Evolutionary conservation across 2,888 invertebrate genomes (phyloP).

Genomic region (Cerastoderma edule): DNA sequence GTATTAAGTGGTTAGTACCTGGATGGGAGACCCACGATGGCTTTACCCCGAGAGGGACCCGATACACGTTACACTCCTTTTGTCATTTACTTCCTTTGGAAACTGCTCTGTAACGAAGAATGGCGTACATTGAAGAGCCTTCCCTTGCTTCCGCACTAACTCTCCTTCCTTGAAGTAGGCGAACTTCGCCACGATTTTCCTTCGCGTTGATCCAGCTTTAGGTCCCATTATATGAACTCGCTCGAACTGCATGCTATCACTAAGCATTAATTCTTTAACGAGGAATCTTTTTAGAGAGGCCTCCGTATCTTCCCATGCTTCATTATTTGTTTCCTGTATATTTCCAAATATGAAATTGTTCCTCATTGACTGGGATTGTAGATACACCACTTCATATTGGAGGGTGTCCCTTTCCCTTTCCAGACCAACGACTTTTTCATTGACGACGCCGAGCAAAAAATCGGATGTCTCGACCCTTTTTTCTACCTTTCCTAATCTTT

Average conservation of each 20-base stretch:
- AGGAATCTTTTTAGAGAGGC: background rate
- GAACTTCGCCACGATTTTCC: background rate
- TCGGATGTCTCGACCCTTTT: background rate
- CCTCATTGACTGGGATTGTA: background rate
- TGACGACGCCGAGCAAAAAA: background rate
- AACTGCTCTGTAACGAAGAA: background rate
- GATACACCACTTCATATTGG: background rate
- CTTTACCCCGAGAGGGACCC: too few relatives aligned
- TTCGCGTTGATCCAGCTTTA: background rate
- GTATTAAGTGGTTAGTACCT: too few relatives aligned
- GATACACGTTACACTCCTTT: too few relatives aligned
- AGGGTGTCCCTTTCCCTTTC: background rate
- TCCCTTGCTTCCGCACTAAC: background rate
- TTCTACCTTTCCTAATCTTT: background rate
- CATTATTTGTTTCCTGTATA: background rate
- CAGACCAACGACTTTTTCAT: background rate
- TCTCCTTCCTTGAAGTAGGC: background rate
- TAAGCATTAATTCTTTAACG: background rate
- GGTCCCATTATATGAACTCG: background rate
- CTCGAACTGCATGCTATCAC: background rate
- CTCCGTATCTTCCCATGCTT: background rate
- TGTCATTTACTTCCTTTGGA: background rate
- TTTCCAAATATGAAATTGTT: background rate
- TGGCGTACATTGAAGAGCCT: background rate
- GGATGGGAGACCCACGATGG: too few relatives aligned